phyloP scores from a whole-genome alignment of 2,113 vertebrate genomes.

The Neofelis nebulosa region DNA sequence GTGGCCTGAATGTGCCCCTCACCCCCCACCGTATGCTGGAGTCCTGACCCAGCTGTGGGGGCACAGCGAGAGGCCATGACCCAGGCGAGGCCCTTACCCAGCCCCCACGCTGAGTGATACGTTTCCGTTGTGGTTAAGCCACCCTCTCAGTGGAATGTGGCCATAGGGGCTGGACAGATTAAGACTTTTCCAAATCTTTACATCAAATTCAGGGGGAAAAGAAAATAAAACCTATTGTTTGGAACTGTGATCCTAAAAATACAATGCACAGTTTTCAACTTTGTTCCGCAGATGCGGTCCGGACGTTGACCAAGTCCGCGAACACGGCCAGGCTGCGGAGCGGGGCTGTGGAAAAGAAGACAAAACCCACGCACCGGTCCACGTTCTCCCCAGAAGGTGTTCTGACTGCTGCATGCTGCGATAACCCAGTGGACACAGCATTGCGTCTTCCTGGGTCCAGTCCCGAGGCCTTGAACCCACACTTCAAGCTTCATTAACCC shows the following conservation, averaged over 20 bases:
- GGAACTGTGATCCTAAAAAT: background rate
- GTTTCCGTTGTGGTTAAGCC: fast-evolving
- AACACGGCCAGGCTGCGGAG: fast-evolving
- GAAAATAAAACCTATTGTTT: no score
- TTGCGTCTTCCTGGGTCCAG: fast-evolving
- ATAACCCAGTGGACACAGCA: background rate
- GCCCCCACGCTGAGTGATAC: fast-evolving
- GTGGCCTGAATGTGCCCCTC: background rate
- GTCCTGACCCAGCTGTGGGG: background rate
- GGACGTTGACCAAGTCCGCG: fast-evolving
- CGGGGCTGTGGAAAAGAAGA: fast-evolving
- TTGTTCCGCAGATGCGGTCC: fast-evolving
- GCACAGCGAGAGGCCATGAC: background rate
- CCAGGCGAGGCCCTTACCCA: fast-evolving
- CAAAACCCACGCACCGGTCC: fast-evolving
- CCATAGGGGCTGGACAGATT: background rate
- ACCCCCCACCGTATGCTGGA: fast-evolving
- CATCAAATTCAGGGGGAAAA: no score
- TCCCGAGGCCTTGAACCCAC: background rate
- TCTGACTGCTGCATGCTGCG: fast-evolving
- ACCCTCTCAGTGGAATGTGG: fast-evolving
- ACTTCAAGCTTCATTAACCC: background rate
- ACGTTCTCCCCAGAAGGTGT: fast-evolving
- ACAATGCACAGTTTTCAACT: background rate
- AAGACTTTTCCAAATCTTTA: background rate